Evolutionary conservation across 2,113 vertebrate genomes (phyloP), one percentile per base, ranked within the genome.

Genomic region (Paracanthobrama guichenoti): DNA sequence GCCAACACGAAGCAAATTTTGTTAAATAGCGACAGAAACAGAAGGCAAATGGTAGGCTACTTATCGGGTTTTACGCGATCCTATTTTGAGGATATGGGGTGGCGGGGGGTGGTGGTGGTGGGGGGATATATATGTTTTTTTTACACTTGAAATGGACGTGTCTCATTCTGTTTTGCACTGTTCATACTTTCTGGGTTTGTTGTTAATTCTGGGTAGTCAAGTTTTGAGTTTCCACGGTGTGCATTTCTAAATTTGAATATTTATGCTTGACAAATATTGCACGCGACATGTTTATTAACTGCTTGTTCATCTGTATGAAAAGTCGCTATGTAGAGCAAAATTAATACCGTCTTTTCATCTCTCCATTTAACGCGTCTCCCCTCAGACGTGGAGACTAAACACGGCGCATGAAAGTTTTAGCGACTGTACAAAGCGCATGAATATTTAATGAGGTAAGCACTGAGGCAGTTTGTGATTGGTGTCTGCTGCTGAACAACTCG

Each of bases 331-430:
- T 72, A 13, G 72, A 50, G 72, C 72, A 7, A 76, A 55, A 55
- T 10, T 0, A 31, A 76, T 3, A 20, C 16, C n/a, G 35, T n/a
- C 42, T 73, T 9, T 73, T 26, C 73, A 31, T 75, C 48, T 50
- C n/a, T 31, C 9, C 39, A 48, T 10, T 69, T 69, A 5, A 69
- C 66, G 31, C 66, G 16, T 22, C 20, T 28, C 72, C 12, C 72
- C 44, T 71, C 20, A 22, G 35, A n/a, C 35, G 20, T n/a, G 35
- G 48, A 76, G 48, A 69, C 66, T 16, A 62, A 39, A 69, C 66
- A 18, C 66, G 66, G 26, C 6, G 50, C 31, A 18, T 77, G 53
- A 78, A 78, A 78, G 53, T 78, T 78, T 78, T 20, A 57, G 53
- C 22, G 55, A 78, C 31, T 59, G 75, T 60, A 59, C 53, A n/a